These are phyloP conservation scores for Leptocoma aspasia DNA, from an alignment of 2,113 vertebrate genomes.

Conservation along the genomic window DNA sequence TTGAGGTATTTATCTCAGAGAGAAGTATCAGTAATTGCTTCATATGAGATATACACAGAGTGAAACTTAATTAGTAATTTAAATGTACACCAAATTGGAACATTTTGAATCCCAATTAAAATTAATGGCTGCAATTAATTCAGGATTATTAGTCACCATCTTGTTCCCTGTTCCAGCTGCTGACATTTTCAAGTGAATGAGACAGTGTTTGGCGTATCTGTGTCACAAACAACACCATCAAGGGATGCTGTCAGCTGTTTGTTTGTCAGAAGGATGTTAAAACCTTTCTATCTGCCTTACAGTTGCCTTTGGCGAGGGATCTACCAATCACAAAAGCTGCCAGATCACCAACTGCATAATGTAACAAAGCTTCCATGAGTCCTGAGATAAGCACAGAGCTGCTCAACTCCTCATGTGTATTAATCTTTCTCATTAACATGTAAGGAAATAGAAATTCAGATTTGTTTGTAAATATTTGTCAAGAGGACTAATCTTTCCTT, in stretches of 20 bases:
- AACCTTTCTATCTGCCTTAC: conserved; percentile 6
- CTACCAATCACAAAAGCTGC: background rate
- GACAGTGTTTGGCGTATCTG: background rate
- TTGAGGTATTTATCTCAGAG: background rate
- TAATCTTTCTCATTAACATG: background rate
- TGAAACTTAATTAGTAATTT: conserved; percentile 55
- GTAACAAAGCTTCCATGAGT: background rate
- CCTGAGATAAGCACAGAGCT: background rate
- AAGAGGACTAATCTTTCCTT: background rate
- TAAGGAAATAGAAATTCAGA: background rate
- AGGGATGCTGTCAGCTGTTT: background rate
- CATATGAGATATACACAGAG: conserved; percentile 14
- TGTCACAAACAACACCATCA: conserved; percentile 9
- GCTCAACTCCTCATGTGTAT: background rate
- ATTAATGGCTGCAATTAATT: conserved; percentile 63
- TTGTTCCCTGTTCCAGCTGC: conserved; percentile 45
- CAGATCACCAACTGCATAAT: background rate
- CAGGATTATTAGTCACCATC: conserved; percentile 45
- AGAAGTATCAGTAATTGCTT: conserved; percentile 8
- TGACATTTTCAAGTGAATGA: conserved; percentile 57
- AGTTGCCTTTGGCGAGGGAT: background rate
- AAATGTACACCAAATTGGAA: conserved; percentile 56
- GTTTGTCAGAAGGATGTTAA: conserved; percentile 31
- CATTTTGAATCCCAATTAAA: conserved; percentile 61
- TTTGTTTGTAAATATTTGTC: background rate